phyloP scores from a whole-genome alignment of 2,113 vertebrate species.

The Gopherus evgoodei region DNA sequence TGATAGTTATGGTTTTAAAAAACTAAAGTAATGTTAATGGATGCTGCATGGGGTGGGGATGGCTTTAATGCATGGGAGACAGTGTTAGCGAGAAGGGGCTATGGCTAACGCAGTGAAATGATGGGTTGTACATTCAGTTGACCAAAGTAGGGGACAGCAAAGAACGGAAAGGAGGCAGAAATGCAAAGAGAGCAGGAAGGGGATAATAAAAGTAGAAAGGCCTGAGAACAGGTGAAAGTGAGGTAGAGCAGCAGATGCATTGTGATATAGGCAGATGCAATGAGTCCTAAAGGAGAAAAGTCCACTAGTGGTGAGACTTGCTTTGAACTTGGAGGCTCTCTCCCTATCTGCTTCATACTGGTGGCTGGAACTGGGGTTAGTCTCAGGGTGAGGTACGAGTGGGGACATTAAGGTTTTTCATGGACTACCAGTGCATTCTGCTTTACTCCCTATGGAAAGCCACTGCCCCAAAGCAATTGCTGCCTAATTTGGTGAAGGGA shows the following conservation, averaged over 20 bases:
- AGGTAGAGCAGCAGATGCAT: background rate
- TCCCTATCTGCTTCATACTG: background rate
- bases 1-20: no score
- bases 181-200: background rate
- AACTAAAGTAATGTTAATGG: background rate
- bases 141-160: background rate
- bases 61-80: background rate
- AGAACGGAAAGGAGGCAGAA: background rate
- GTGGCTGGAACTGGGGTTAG: background rate
- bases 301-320: background rate
- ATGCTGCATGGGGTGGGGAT: background rate
- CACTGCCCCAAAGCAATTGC: background rate
- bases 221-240: background rate
- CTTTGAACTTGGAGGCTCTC: background rate
- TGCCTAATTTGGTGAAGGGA: no score
- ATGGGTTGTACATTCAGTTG: background rate
- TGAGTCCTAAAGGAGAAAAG: background rate
- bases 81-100: background rate
- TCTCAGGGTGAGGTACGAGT: background rate
- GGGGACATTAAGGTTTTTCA: background rate
- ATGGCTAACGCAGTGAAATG: fast-evolving
- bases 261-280: background rate
- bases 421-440: background rate
- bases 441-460: background rate
- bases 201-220: background rate